These are phyloP conservation scores for Danio aesculapii DNA, from an alignment of 2,797 vertebrate genomes.

Conservation along the genomic window DNA sequence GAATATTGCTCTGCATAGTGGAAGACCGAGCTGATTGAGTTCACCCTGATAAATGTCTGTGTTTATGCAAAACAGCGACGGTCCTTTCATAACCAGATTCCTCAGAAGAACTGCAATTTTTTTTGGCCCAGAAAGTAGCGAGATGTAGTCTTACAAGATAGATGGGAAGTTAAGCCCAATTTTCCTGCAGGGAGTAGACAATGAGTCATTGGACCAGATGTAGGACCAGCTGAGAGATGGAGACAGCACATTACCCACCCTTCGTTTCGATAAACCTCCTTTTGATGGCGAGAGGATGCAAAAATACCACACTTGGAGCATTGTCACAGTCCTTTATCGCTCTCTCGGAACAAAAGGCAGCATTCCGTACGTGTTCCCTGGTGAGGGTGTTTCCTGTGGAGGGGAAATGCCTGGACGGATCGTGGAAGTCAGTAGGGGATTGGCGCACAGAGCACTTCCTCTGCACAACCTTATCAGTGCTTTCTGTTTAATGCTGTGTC, in stretches of 20 bases:
- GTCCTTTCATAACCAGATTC: constrained; percentile 27
- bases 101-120: constrained; percentile 23
- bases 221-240: constrained; percentile 48
- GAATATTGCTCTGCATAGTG: constrained; percentile 23
- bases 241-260: constrained; percentile 36
- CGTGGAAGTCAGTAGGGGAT: constrained; percentile 72
- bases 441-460: constrained; percentile 77
- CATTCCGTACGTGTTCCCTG: constrained; percentile 82
- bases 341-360: constrained; percentile 73
- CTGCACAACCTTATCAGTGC: constrained; percentile 76
- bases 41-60: constrained; percentile 9
- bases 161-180: constrained; percentile 45
- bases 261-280: constrained; percentile 56
- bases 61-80: constrained; percentile 19
- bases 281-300: constrained; percentile 72
- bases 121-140: constrained; percentile 35
- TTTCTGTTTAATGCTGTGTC: constrained; percentile 67
- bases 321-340: constrained; percentile 43
- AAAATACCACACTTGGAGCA: constrained; percentile 51
- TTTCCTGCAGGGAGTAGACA: constrained; percentile 42
- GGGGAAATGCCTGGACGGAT: constrained; percentile 71
- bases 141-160: constrained; percentile 43
- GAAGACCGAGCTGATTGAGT: neutral
- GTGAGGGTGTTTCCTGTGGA: constrained; percentile 78
- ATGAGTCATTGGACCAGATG: constrained; percentile 47